Conservation (phyloP, 2,797 vertebrate genomes). For the Amniataba percoides region DNA sequence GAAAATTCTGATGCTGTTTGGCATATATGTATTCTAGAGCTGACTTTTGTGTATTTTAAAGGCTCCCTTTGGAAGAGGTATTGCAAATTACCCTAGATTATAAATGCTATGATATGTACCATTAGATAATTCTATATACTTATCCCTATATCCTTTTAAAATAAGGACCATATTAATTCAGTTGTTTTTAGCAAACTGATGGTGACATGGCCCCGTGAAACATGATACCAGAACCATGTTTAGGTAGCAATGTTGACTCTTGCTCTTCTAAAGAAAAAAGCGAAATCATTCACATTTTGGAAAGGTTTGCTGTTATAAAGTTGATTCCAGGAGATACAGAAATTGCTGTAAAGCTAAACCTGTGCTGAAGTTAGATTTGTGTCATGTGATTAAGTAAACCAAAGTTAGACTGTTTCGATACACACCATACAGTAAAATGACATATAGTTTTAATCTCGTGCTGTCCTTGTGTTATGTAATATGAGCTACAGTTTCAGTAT, state of each 20-base stretch:
- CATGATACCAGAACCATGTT: background rate
- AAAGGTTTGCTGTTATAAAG: background rate
- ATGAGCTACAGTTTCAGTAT: slow-evolving; percentile 15
- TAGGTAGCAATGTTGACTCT: background rate
- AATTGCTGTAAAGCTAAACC: background rate
- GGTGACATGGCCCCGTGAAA: background rate
- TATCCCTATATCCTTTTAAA: background rate
- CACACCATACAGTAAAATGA: background rate
- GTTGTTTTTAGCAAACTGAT: background rate
- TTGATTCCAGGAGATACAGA: background rate
- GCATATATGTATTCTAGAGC: background rate
- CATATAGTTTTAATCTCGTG: background rate
- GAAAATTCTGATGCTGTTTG: background rate
- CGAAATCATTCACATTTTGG: background rate
- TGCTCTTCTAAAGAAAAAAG: background rate
- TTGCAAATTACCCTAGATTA: background rate
- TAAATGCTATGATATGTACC: background rate
- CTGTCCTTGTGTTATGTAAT: slow-evolving; percentile 20
- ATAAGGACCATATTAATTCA: background rate
- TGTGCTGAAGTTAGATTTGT: background rate
- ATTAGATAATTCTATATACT: background rate
- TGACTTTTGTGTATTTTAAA: background rate
- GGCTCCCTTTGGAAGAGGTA: background rate
- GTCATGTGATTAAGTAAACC: background rate
- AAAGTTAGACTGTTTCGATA: background rate